Evolutionary conservation across 2,797 vertebrate species (phyloP).

Genomic region (Hybognathus amarus): DNA sequence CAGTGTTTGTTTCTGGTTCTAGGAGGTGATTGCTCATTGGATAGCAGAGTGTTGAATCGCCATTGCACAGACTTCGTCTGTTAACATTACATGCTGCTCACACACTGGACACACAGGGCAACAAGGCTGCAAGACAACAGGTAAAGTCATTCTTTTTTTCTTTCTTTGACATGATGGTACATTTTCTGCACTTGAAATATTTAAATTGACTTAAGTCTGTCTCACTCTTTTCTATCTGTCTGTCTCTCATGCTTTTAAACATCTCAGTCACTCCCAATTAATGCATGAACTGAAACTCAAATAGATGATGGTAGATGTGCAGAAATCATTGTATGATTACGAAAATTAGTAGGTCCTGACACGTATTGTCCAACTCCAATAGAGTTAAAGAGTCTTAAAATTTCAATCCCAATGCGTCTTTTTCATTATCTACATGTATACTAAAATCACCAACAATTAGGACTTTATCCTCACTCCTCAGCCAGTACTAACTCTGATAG

Average conservation of each 20-base stretch:
- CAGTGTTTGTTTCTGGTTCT: constrained; percentile 8
- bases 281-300: background rate
- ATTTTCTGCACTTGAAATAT: background rate
- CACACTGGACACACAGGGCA: constrained; percentile 81
- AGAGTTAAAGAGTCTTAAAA: too few relatives aligned
- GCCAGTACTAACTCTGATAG: too few relatives aligned
- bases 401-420: too few relatives aligned
- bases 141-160: constrained; percentile 61
- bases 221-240: background rate
- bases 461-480: too few relatives aligned
- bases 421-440: too few relatives aligned
- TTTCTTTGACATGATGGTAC: background rate
- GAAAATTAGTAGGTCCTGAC: too few relatives aligned
- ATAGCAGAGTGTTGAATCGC: constrained; percentile 89
- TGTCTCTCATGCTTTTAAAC: background rate
- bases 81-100: constrained; percentile 86
- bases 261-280: background rate
- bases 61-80: constrained; percentile 89
- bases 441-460: too few relatives aligned
- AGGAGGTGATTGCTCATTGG: constrained; percentile 94
- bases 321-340: background rate
- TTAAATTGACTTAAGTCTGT: background rate
- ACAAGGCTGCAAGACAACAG: constrained; percentile 85
- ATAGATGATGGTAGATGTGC: background rate
- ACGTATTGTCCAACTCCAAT: too few relatives aligned